These are phyloP conservation scores for Drosophila santomea DNA, from an alignment of 1,140 invertebrate genomes.

Conservation along the genomic window DNA sequence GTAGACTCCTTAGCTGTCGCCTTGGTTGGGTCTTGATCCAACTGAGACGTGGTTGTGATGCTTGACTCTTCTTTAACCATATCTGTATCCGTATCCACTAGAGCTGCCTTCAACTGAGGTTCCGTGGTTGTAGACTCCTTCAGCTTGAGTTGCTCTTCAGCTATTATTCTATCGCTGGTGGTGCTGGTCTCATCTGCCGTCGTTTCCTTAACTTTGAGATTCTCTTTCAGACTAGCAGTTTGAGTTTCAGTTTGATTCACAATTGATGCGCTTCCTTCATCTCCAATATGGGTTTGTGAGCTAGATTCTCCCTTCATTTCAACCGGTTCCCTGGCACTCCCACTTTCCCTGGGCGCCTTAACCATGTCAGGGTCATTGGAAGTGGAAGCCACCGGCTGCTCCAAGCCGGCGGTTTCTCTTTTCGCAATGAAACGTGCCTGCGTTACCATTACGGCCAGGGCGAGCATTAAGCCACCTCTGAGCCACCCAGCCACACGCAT, in stretches of 20 bases:
- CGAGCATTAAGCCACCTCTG: slow-evolving; percentile 40
- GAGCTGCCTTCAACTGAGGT: neutral
- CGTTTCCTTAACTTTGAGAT: neutral
- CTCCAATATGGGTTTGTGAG: neutral
- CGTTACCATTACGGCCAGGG: slow-evolving; percentile 47
- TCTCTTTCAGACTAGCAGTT: neutral
- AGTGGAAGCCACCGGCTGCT: slow-evolving; percentile 35
- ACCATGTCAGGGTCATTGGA: slow-evolving; percentile 72
- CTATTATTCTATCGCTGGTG: neutral
- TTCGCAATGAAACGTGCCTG: slow-evolving; percentile 74
- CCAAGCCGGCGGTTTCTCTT: slow-evolving; percentile 66
- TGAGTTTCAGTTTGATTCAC: too few species aligned
- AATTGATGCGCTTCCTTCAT: neutral
- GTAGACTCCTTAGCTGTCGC: neutral
- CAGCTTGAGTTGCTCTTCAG: neutral
- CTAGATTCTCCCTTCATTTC: neutral
- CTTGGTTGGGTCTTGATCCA: neutral
- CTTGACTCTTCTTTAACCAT: neutral
- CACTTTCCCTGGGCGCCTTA: slow-evolving; percentile 52
- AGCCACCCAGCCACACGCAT: slow-evolving; percentile 54
- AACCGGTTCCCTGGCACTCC: neutral
- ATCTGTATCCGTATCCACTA: neutral
- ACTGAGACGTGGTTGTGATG: neutral
- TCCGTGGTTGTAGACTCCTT: neutral
- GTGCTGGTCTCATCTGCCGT: neutral